A percentile compares a stretch with the other conserved stretches of the same genome.
Conservation (phyloP, 2,888 invertebrate genomes). For the Malachius bipustulatus region DNA sequence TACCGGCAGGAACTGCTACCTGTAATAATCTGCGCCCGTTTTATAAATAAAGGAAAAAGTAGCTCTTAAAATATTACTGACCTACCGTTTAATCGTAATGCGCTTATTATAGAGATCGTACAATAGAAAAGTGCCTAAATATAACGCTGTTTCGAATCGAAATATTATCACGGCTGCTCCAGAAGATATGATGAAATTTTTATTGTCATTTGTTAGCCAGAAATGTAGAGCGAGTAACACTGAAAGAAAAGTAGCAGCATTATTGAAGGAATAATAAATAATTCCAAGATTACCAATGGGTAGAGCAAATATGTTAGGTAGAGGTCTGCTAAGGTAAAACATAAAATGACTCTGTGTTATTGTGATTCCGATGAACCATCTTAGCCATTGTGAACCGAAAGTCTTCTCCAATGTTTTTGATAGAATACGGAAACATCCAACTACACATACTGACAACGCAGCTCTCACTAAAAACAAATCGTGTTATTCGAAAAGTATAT, state of each 20-base stretch:
- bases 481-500: constrained; percentile 18
- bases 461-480: constrained; percentile 57
- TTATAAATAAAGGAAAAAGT: background rate
- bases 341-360: constrained; percentile 95
- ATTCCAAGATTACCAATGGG: constrained; percentile 60
- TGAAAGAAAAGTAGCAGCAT: constrained; percentile 36
- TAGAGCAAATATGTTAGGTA: constrained; percentile 91
- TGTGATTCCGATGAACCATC: constrained; percentile 76
- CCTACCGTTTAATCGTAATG: constrained; percentile 55
- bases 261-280: constrained; percentile 6
- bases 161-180: constrained; percentile 84
- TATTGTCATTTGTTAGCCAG: constrained; percentile 69
- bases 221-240: constrained; percentile 74
- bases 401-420: constrained; percentile 60
- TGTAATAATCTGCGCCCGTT: constrained; percentile 48
- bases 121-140: constrained; percentile 75
- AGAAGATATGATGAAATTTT: constrained; percentile 68
- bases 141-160: constrained; percentile 75
- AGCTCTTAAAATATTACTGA: constrained; percentile 20
- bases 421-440: constrained; percentile 61
- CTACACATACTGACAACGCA: constrained; percentile 63
- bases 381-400: constrained; percentile 65
- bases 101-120: constrained; percentile 64
- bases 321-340: constrained; percentile 87
- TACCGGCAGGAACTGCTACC: constrained; percentile 59